A percentile compares a stretch with the other conserved stretches of the same genome.
Evolutionary conservation across 37 sponge, comb jelly and placozoan species (phyloP).

Genomic region (Beroe ovata): DNA sequence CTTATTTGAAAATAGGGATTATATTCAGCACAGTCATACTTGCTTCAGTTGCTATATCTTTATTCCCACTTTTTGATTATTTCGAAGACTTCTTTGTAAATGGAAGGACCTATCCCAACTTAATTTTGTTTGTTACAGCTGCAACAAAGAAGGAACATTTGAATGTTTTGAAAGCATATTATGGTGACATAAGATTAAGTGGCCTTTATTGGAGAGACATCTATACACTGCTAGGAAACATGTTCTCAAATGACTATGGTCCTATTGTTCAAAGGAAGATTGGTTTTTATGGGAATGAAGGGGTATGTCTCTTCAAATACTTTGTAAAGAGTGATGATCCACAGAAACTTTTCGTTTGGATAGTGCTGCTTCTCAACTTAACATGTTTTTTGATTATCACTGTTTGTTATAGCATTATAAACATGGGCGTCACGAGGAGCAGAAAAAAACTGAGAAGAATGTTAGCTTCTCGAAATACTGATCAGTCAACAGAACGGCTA

Average conservation of each 20-base stretch:
- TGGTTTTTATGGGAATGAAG: not conserved
- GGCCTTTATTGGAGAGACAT: not conserved
- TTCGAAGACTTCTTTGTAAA: not conserved
- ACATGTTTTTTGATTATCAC: not conserved
- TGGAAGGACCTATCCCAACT: not conserved
- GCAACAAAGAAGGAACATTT: not conserved
- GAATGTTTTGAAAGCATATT: not conserved
- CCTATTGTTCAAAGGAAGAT: not conserved
- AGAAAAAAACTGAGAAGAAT: not conserved
- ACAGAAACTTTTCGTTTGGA: not conserved
- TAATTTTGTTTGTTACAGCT: not conserved
- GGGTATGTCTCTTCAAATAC: not conserved
- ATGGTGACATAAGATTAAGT: not conserved
- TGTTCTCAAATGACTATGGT: not conserved
- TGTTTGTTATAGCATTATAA: not conserved
- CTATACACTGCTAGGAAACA: not conserved
- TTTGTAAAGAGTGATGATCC: not conserved
- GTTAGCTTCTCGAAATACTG: not conserved
- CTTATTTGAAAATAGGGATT: not conserved
- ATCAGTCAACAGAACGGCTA: not conserved
- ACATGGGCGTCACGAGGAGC: not conserved
- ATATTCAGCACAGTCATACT: not conserved
- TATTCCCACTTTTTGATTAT: not conserved
- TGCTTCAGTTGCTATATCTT: not conserved
- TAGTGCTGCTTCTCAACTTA: not conserved